Percentiles rank a stretch among this genome's conserved stretches.
Evolutionary conservation across 2,113 vertebrate genomes (phyloP).

Genomic region (Delphinus delphis): DNA sequence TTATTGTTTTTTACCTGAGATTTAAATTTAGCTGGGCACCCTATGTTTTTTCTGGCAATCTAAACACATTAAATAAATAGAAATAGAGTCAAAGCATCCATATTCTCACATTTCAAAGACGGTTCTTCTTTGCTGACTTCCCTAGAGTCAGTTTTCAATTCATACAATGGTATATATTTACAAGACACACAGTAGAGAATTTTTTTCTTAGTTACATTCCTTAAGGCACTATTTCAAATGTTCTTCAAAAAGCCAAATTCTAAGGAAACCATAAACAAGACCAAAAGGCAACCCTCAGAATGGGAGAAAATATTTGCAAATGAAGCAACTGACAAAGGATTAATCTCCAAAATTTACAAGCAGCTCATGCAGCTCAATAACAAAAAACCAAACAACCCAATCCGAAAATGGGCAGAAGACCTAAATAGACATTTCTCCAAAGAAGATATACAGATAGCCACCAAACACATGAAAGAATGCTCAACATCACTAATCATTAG

Average conservation of each 20-base stretch:
- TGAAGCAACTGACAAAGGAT: no score
- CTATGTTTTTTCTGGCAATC: neutral
- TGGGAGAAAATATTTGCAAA: no score
- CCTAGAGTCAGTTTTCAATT: neutral
- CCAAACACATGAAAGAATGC: no score
- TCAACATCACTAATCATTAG: no score
- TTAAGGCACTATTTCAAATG: neutral
- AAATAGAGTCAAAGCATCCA: neutral
- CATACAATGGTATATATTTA: neutral
- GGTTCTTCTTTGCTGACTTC: neutral
- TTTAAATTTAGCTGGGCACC: neutral
- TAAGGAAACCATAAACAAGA: neutral
- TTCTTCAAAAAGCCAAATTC: neutral
- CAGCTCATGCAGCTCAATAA: no score
- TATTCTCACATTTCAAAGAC: neutral
- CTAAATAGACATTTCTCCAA: no score
- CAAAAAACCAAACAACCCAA: no score
- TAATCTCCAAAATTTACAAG: no score
- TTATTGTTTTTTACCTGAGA: neutral
- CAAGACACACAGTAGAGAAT: neutral
- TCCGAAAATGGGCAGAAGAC: no score
- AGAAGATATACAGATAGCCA: no score
- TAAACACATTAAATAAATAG: neutral
- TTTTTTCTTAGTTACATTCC: neutral
- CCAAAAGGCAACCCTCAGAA: no score